Base-by-base conservation (phyloP, 2,113 vertebrate genomes). In the Peucedramus taeniatus region DNA sequence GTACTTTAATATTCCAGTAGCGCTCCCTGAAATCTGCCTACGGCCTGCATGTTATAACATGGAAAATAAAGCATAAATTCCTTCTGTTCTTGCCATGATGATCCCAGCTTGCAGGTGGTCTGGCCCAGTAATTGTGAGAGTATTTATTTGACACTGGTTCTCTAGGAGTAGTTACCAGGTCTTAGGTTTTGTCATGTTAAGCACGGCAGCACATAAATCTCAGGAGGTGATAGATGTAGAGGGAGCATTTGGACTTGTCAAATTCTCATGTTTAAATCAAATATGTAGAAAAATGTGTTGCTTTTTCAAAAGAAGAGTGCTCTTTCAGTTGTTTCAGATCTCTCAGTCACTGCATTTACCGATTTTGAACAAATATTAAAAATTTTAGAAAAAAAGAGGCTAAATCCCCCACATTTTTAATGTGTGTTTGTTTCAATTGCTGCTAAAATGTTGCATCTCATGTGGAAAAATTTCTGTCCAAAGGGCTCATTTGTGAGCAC, bases 201-300 rank as follows among this genome's bases (percentile, higher is more conserved):
- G 40, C 54, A 53, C 0, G 0, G 53, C 63, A 69, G 68, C 9
- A 4, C 18, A 1, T 27, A 30, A 39, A 68, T 65, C 50, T 35
- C 21, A 37, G 27, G 49, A 44, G 17, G 45, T 50, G 4, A 53
- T 8, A 19, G 7, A 12, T 6, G 6, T n/a, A 57, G 44, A 16
- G 15, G 10, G 13, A 23, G 33, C 5, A 11, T 72, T 81, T 49
- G 24, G 31, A 79, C 51, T 65, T 63, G 19, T 35, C 64, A 42
- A 17, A 53, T 61, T 57, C 64, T 45, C 13, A 4, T 3, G 4
- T 51, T 66, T 64, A 45, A 70, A 30, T 63, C 23, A 66, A 59
- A 75, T 26, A 31, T 1, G 0, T n/a, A 19, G 12, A 60, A 51
- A 96, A 83, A 50, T 9, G 3, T 31, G 17, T 71, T 47, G 13